A percentile compares a stretch with the other conserved stretches of the same genome.
Conservation (phyloP, 2,113 vertebrate species). For the Cygnus atratus region DNA sequence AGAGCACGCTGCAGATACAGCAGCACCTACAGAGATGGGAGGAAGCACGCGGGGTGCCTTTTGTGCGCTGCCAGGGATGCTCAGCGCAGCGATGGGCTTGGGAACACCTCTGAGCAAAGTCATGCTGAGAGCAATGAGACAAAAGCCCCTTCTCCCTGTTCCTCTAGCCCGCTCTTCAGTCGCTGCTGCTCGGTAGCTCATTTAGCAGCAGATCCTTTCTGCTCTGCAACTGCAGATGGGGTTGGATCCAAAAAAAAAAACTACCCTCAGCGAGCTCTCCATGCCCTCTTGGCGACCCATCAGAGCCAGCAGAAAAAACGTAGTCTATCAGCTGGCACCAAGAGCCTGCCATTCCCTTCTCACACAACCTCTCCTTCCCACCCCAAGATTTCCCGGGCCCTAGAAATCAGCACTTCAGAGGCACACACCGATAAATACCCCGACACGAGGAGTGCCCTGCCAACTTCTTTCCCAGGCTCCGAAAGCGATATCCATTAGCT, state of each 20-base stretch:
- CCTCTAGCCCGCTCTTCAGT: neutral
- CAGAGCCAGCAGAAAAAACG: neutral
- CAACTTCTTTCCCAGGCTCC: neutral
- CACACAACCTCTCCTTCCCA: fast-evolving
- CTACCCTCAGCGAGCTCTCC: neutral
- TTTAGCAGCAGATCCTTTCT: fast-evolving
- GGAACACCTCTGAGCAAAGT: neutral
- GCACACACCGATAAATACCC: fast-evolving
- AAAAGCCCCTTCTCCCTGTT: neutral
- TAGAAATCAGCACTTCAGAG: neutral
- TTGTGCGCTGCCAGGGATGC: neutral
- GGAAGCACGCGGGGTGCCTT: no score
- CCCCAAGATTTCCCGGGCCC: fast-evolving
- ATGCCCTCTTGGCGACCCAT: fast-evolving
- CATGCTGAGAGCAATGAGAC: neutral
- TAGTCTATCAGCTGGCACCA: fast-evolving
- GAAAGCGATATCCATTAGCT: neutral
- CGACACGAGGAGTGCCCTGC: neutral
- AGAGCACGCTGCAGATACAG: neutral
- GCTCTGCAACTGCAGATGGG: fast-evolving
- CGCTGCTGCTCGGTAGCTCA: neutral
- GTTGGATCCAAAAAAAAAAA: neutral
- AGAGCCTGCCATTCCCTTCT: fast-evolving
- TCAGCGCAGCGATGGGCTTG: neutral
- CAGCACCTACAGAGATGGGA: neutral